These are phyloP conservation scores for Equus quagga DNA, from an alignment of 2,113 vertebrate species.

Conservation along the genomic window DNA sequence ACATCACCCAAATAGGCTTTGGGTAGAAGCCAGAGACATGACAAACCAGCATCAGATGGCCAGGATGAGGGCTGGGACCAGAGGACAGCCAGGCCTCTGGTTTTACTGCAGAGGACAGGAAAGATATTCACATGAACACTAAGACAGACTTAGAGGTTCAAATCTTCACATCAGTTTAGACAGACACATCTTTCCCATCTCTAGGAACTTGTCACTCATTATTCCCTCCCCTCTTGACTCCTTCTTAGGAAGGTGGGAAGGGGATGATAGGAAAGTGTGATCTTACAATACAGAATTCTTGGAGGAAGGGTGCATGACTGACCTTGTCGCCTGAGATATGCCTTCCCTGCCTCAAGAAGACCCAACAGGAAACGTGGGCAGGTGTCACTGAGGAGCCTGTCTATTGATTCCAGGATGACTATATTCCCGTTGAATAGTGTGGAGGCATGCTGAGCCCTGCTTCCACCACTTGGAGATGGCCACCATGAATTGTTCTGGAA, in stretches of 20 bases:
- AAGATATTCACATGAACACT: not conserved
- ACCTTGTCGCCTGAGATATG: too few relatives aligned
- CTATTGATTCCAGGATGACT: too few relatives aligned
- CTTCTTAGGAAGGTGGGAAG: not conserved
- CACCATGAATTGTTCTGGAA: too few relatives aligned
- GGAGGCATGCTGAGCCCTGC: too few relatives aligned
- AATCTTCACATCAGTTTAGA: not conserved
- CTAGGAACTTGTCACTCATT: not conserved
- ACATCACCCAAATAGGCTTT: slow-evolving; percentile 3
- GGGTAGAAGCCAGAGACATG: not conserved
- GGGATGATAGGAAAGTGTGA: too few relatives aligned
- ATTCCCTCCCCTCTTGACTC: not conserved
- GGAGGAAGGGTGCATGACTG: too few relatives aligned
- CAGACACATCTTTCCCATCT: accelerated
- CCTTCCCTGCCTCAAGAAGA: too few relatives aligned
- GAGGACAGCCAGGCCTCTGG: not conserved
- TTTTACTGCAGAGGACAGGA: not conserved
- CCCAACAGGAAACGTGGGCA: too few relatives aligned
- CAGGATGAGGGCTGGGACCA: not conserved
- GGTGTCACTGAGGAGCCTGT: too few relatives aligned
- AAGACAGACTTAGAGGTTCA: not conserved
- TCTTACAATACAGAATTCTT: too few relatives aligned
- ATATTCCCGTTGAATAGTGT: too few relatives aligned
- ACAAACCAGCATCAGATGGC: not conserved
- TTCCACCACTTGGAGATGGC: too few relatives aligned